Conservation (phyloP, 2,797 vertebrate species). For the Buceros bicornis region DNA sequence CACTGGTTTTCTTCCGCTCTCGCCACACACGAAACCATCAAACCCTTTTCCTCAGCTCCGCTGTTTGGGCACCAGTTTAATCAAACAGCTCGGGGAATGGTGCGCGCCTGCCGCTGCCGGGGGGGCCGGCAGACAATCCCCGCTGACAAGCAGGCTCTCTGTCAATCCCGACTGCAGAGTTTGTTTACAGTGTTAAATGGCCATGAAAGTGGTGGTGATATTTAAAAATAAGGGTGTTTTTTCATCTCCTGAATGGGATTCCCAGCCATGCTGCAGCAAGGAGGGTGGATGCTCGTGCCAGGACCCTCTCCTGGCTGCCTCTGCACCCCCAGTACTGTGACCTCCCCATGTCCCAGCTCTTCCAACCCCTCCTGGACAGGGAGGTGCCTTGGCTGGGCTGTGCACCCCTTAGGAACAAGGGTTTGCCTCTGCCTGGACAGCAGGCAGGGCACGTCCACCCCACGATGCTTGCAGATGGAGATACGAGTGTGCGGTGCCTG, state of each 20-base stretch:
- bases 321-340: fast-evolving
- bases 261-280: neutral
- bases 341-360: neutral
- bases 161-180: neutral
- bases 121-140: neutral
- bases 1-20: neutral
- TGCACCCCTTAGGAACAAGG: fast-evolving
- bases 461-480: no score
- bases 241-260: neutral
- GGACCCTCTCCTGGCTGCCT: neutral
- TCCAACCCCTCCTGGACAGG: neutral
- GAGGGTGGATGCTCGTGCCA: fast-evolving
- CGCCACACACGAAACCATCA: fast-evolving
- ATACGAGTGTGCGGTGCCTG: fast-evolving
- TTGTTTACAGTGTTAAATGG: neutral
- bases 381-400: neutral
- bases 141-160: neutral
- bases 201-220: neutral
- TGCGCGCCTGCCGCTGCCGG: neutral
- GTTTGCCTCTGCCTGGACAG: neutral
- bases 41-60: neutral
- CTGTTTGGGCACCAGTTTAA: neutral
- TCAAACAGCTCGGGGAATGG: neutral
- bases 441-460: fast-evolving
- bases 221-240: neutral